Base-by-base conservation (phyloP, 2,797 vertebrate genomes). In the Potorous gilbertii region DNA sequence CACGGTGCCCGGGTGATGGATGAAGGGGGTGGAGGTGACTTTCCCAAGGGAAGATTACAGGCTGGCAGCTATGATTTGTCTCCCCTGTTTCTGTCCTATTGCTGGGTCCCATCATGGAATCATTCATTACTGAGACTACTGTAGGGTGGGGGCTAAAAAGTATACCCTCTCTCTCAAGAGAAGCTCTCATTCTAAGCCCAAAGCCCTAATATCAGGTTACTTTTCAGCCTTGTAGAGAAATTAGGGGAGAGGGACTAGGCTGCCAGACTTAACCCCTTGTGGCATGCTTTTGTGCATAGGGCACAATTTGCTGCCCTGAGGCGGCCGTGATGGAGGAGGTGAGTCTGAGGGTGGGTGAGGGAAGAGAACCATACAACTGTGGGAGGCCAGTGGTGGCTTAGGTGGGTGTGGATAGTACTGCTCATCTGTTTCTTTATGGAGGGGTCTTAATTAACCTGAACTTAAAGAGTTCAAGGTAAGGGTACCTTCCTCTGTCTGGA, bases 11-110 rank as follows among this genome's bases (percentile, higher is more conserved):
- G 96, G 96, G 96, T 98, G 98, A 98, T 98, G 97, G 97, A 97
- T 98, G 96, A 97, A 95, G 97, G 96, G 97, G 97, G 96, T 95
- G 97, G 98, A 98, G 97, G 97, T 98, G 97, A 98, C 97, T 98
- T 98, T 98, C 97, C 97, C 97, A 98, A 91, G 95, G 98, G 97
- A 98, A 98, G 97, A 97, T 98, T 96, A 98, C 97, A 96, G 96
- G 94, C 96, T 98, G 97, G 97, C 97, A 97, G 98, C 97, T 98
- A 97, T 98, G 98, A 98, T 97, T 98, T 98, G 97, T 98, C 98
- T 98, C 93, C 11, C 96, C 93, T 94, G 97, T 97, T 97, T 95
- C 94, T 97, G 97, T 96, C 97, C 98, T 98, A 97, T 97, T 56
- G 74, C 97, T 97, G 94, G 96, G 98, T 96, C 97, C 95, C 55